These are phyloP conservation scores for Coelopa frigida DNA, from an alignment of 1,140 invertebrate genomes.

Conservation along the genomic window DNA sequence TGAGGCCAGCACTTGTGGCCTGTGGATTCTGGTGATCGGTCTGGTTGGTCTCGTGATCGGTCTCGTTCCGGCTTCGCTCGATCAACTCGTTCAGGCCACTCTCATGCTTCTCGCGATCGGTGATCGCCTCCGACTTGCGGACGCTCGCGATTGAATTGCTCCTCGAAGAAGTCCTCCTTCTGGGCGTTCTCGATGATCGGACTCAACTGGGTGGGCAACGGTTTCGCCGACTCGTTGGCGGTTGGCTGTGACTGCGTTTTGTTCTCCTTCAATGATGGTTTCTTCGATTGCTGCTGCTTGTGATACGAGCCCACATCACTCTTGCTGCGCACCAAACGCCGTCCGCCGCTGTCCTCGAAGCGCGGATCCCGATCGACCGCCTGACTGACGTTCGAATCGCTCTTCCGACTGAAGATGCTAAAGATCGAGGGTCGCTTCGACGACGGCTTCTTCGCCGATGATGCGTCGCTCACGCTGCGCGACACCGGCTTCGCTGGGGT, in stretches of 20 bases:
- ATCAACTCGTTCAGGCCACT: constrained; percentile 31
- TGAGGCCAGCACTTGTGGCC: constrained; percentile 15
- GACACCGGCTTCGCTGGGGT: constrained; percentile 27
- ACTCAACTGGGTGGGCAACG: constrained; percentile 56
- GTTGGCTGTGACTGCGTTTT: not conserved
- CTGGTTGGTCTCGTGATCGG: constrained; percentile 20
- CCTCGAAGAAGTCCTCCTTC: constrained; percentile 58
- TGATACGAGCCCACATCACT: constrained; percentile 56
- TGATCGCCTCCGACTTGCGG: constrained; percentile 41
- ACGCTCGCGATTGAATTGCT: constrained; percentile 34
- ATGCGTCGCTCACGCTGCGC: constrained; percentile 50
- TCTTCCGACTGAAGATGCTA: constrained; percentile 50
- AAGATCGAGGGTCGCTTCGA: constrained; percentile 49
- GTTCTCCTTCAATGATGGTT: constrained; percentile 8
- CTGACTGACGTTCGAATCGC: constrained; percentile 33
- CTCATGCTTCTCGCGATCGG: constrained; percentile 39
- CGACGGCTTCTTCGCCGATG: constrained; percentile 39
- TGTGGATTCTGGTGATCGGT: too few species aligned
- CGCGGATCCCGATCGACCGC: constrained; percentile 28
- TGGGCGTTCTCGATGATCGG: constrained; percentile 66
- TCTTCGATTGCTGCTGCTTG: constrained; percentile 5
- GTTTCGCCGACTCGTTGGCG: not conserved
- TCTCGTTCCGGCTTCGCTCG: constrained; percentile 28
- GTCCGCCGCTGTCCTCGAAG: constrained; percentile 32
- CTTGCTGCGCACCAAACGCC: constrained; percentile 50